Evolutionary conservation across 2,888 invertebrate species (phyloP).

Genomic region (Axea sp.): DNA sequence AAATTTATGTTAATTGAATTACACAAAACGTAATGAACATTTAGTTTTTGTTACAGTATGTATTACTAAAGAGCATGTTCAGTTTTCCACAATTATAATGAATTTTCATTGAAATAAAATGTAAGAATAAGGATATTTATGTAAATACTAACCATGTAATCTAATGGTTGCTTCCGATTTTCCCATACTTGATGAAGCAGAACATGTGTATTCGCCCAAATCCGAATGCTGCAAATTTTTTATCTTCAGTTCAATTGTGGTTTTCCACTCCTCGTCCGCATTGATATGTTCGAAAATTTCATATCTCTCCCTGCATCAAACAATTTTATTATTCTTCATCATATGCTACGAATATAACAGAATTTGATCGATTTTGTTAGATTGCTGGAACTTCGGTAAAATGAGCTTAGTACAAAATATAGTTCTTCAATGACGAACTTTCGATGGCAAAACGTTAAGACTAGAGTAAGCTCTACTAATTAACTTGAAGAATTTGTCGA

Average conservation of each 20-base stretch:
- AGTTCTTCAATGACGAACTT: conserved; percentile 53
- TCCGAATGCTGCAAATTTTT: conserved; percentile 83
- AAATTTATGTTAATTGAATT: too few species aligned
- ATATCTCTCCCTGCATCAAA: conserved; percentile 82
- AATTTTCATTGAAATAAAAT: too few species aligned
- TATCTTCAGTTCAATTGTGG: conserved; percentile 83
- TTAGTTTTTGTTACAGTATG: too few species aligned
- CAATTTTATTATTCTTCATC: conserved; percentile 50
- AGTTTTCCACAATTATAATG: too few species aligned
- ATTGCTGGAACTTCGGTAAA: conserved; percentile 42
- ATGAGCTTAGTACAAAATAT: conserved; percentile 54
- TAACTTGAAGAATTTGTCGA: conserved; percentile 51
- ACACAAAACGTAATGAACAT: too few species aligned
- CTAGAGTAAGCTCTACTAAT: conserved; percentile 54
- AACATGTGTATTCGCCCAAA: conserved; percentile 85
- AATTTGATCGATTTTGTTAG: conserved; percentile 45
- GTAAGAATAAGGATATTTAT: too few species aligned
- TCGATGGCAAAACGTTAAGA: conserved; percentile 39
- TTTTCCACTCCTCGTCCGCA: conserved; percentile 82
- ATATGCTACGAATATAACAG: conserved; percentile 35
- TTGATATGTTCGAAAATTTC: conserved; percentile 83
- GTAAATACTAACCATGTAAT: conserved; percentile 83
- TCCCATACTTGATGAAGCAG: conserved; percentile 86
- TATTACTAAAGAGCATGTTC: too few species aligned
- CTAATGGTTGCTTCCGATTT: conserved; percentile 85